phyloP scores from a whole-genome alignment of 2,113 vertebrate species.

The Microcebus lehilahytsara region DNA sequence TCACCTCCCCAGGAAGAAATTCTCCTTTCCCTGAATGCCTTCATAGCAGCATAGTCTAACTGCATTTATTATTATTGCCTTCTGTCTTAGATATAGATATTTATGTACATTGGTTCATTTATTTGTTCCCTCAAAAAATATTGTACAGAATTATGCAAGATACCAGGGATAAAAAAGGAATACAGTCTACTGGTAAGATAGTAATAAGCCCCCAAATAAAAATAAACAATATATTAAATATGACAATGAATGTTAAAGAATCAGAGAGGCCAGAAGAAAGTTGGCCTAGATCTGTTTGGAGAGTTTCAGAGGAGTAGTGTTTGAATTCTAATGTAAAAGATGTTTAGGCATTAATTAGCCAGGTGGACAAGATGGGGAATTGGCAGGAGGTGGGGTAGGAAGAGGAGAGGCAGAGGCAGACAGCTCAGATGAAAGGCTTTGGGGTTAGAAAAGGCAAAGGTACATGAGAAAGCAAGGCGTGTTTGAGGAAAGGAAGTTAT shows the following conservation, averaged over 20 bases:
- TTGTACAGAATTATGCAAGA: neutral
- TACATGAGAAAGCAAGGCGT: neutral
- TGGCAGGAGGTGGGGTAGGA: neutral
- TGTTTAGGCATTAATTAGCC: neutral
- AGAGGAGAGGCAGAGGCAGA: neutral
- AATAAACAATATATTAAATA: neutral
- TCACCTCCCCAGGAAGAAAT: neutral
- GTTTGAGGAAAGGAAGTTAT: neutral
- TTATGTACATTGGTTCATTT: neutral
- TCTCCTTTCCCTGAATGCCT: neutral
- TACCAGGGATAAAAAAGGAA: neutral
- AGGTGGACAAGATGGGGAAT: neutral
- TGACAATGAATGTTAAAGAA: conserved; percentile 6
- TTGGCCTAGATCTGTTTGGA: neutral
- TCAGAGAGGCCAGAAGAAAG: neutral
- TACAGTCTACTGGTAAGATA: neutral
- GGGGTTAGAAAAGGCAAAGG: neutral
- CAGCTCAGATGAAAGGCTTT: neutral
- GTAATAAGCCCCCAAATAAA: neutral
- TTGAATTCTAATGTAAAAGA: neutral
- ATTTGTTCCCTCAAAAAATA: neutral
- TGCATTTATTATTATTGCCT: neutral
- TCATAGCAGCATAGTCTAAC: neutral
- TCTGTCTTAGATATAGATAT: neutral
- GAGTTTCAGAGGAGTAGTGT: neutral